Base-by-base conservation (phyloP, 1,140 invertebrate species). In the Tetragnatha versicolor region DNA sequence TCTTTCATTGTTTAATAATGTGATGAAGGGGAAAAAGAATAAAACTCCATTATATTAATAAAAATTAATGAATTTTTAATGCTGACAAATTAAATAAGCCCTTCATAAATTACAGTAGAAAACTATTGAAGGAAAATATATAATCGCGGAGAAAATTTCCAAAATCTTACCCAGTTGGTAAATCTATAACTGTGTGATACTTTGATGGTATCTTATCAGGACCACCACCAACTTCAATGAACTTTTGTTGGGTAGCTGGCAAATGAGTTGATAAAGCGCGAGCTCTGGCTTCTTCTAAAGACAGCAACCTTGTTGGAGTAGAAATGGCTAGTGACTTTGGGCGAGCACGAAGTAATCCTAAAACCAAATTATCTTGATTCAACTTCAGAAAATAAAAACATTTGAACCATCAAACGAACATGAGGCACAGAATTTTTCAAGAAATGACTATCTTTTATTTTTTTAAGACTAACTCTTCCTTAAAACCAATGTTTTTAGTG, bases 161-260 rank as follows among this genome's bases (percentile, higher is more conserved):
- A 14, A n/a, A 31, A 22, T 35, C 49, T 47, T 68, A 69, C 35
- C 82, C 81, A 9, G 47, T 20, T 37, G 80, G 80, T 22, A 70
- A 73, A 2, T 73, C 73, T 39, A 79, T 73, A 6, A 98, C 92
- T 2, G 96, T 98, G 85, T 98, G 96, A 86, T 97, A 98, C 82
- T 93, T 93, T 49, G 92, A 89, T 0, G 95, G 94, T 17, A 97
- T 87, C 83, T 91, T 94, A 45, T 93, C 91, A 1, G 95, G 94
- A 6, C 95, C 95, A 0, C 93, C 95, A 81, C 89, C 95, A 65
- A 98, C 95, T 89, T 98, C 95, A 77, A 97, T 96, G 82, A 94
- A 97, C 82, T 92, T 92, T 82, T 93, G 90, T 22, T 80, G 69
- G 3, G 70, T 63, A 87, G 85, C 79, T 39, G 81, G 80, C 10